These are phyloP conservation scores for Pelecanus crispus DNA, from an alignment of 2,113 vertebrate genomes.

Conservation along the genomic window DNA sequence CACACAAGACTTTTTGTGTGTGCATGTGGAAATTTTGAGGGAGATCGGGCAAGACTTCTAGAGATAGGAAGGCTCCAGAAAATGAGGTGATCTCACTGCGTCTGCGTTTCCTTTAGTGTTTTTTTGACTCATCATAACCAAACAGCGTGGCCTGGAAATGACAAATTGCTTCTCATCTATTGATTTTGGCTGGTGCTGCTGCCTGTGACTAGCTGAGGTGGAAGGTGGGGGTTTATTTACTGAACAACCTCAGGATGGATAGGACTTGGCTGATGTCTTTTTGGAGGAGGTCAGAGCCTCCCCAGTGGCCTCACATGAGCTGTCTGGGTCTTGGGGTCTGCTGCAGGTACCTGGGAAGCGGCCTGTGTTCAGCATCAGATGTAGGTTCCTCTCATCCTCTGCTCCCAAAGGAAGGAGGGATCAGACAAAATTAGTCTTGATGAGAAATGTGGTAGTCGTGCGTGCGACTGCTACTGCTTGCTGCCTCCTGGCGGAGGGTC, in stretches of 20 bases:
- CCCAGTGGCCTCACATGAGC: background rate
- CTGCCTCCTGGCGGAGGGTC: background rate
- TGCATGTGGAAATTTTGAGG: background rate
- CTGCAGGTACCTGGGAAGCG: background rate
- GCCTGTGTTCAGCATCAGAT: accelerated
- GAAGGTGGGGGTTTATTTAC: slow-evolving; percentile 25
- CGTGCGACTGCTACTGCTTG: background rate
- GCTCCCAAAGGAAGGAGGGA: background rate
- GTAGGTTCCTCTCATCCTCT: accelerated
- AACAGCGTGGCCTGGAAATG: background rate
- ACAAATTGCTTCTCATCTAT: slow-evolving; percentile 12
- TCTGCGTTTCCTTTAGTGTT: background rate
- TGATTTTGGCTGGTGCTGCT: slow-evolving; percentile 7
- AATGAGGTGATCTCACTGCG: slow-evolving; percentile 25
- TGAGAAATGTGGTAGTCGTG: background rate
- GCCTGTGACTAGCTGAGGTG: slow-evolving; percentile 1
- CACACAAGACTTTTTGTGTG: background rate
- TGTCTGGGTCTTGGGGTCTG: background rate
- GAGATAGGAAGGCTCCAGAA: slow-evolving; percentile 30
- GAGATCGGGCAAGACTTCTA: background rate
- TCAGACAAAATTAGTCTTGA: background rate
- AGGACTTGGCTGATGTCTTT: background rate
- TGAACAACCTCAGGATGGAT: background rate
- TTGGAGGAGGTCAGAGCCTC: background rate
- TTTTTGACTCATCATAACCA: slow-evolving; percentile 24